Evolutionary conservation across 2,888 invertebrate genomes (phyloP).

Genomic region (Acleris holmiana): DNA sequence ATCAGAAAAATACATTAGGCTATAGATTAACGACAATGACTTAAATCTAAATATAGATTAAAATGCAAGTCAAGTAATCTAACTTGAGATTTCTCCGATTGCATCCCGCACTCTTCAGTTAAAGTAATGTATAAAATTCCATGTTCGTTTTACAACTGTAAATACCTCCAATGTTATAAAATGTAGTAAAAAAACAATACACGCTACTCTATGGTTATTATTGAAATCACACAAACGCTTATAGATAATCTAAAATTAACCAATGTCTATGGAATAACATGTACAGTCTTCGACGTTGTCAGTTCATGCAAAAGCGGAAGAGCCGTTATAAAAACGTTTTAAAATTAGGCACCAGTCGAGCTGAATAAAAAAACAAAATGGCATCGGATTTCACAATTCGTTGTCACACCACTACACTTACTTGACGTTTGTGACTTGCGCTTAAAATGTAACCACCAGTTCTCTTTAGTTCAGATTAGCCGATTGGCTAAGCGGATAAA

Average conservation of each 20-base stretch:
- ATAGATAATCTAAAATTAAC: conserved; percentile 54
- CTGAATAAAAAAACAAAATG: conserved; percentile 51
- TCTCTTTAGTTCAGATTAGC: neutral
- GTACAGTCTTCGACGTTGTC: conserved; percentile 62
- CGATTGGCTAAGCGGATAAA: neutral
- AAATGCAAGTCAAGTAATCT: conserved; percentile 26
- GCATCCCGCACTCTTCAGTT: conserved; percentile 2
- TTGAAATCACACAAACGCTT: conserved; percentile 68
- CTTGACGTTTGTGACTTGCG: conserved; percentile 12
- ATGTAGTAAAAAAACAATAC: conserved; percentile 44
- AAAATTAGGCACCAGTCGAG: conserved; percentile 65
- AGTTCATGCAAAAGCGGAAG: conserved; percentile 47
- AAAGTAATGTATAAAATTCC: conserved; percentile 26
- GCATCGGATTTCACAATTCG: conserved; percentile 54
- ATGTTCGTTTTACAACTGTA: conserved; percentile 26
- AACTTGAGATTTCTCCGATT: conserved; percentile 19
- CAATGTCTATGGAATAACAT: conserved; percentile 56
- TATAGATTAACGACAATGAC: conserved; percentile 25
- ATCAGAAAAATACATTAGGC: conserved; percentile 11
- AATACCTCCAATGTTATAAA: conserved; percentile 31
- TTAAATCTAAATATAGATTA: conserved; percentile 32
- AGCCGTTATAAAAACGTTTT: conserved; percentile 42
- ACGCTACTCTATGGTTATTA: conserved; percentile 60
- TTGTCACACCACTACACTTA: conserved; percentile 48
- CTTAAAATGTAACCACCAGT: neutral